Evolutionary conservation across 2,888 invertebrate species (phyloP).

Genomic region (Alsophila aescularia): DNA sequence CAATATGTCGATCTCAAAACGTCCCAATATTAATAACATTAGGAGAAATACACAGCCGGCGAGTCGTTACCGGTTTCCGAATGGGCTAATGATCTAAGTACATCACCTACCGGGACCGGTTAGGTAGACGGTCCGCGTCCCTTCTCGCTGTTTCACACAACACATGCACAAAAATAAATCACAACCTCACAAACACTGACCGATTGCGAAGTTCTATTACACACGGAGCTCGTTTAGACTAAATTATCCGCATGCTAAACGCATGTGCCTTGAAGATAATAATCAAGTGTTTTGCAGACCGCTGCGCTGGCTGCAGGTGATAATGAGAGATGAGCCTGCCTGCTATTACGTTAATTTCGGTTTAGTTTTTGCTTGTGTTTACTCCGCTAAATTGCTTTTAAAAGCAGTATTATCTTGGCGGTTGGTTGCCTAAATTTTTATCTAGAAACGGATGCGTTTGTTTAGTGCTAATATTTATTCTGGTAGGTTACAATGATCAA

Average conservation of each 20-base stretch:
- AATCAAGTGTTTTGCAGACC: slow-evolving; percentile 29
- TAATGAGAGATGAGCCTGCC: slow-evolving; percentile 31
- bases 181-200: slow-evolving; percentile 27
- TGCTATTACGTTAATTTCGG: slow-evolving; percentile 19
- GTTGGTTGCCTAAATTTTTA: not conserved
- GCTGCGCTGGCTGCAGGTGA: slow-evolving; percentile 31
- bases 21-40: slow-evolving; percentile 32
- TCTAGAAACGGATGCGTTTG: no score
- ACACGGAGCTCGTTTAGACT: slow-evolving; percentile 23
- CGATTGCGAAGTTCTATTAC: slow-evolving; percentile 11
- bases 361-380: slow-evolving; percentile 6
- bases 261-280: slow-evolving; percentile 29
- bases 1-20: slow-evolving; percentile 20
- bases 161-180: slow-evolving; percentile 46
- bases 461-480: no score
- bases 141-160: slow-evolving; percentile 29
- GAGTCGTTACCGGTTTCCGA: slow-evolving; percentile 64
- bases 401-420: not conserved
- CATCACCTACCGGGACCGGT: slow-evolving; percentile 70
- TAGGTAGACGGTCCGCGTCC: slow-evolving; percentile 54
- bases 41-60: slow-evolving; percentile 27
- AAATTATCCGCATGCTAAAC: slow-evolving; percentile 33
- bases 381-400: not conserved
- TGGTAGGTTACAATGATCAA: no score
- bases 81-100: slow-evolving; percentile 63